Conservation (phyloP, 2,888 invertebrate species). For the Cenopis cana region DNA sequence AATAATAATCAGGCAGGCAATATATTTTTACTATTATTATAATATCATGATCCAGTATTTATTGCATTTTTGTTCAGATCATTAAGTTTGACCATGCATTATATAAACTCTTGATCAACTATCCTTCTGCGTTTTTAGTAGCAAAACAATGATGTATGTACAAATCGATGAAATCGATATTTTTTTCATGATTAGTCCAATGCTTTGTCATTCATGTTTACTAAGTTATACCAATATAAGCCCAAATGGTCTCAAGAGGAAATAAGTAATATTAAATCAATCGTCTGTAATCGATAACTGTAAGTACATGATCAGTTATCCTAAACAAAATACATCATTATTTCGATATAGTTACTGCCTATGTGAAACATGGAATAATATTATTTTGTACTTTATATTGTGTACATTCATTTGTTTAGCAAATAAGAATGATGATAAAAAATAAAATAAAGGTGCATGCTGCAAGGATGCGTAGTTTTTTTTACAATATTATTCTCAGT, state of each 20-base stretch:
- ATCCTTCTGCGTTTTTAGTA: neutral
- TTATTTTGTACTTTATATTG: constrained; percentile 25
- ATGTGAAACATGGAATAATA: constrained; percentile 26
- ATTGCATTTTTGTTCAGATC: neutral
- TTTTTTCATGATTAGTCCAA: neutral
- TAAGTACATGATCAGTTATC: neutral
- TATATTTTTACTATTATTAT: neutral
- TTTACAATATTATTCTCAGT: neutral
- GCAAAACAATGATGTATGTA: neutral
- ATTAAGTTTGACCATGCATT: neutral
- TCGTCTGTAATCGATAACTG: constrained; percentile 27
- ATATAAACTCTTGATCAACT: neutral
- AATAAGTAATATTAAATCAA: constrained; percentile 10
- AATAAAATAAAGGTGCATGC: constrained; percentile 24
- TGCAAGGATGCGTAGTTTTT: constrained; percentile 2
- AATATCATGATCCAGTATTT: neutral
- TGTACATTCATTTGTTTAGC: constrained; percentile 37
- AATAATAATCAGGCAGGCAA: too few species aligned
- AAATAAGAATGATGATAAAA: constrained; percentile 22
- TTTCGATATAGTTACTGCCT: neutral
- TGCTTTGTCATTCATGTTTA: neutral
- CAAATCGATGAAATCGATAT: neutral
- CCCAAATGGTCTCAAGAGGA: constrained; percentile 6
- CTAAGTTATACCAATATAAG: constrained; percentile 1
- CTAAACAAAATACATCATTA: neutral